A percentile compares a stretch with the other conserved stretches of the same genome.
Evolutionary conservation across 2,797 vertebrate species (phyloP).

Genomic region (Scolopax bukidnonensis): DNA sequence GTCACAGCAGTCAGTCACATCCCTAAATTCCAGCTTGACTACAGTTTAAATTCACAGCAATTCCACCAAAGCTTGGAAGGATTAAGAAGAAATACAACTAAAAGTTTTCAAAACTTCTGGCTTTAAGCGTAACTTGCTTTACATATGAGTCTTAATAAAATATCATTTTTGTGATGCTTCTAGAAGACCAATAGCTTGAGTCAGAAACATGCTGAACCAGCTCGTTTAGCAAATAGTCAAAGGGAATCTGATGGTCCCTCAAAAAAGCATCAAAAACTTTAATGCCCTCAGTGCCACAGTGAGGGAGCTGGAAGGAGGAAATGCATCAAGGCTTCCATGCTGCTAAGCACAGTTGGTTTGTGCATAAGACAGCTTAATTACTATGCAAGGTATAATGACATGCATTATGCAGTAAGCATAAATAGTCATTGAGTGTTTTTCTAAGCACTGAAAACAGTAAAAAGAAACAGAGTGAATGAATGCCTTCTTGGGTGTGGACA

Average conservation of each 20-base stretch:
- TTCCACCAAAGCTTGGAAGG: background rate
- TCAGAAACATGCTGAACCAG: background rate
- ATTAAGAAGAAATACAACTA: background rate
- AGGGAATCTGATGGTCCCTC: background rate
- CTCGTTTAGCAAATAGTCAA: background rate
- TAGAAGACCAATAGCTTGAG: background rate
- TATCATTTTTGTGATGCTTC: background rate
- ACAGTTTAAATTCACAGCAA: background rate
- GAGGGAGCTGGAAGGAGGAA: background rate
- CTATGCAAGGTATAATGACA: background rate
- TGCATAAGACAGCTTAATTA: background rate
- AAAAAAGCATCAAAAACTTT: background rate
- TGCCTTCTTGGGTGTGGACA: background rate
- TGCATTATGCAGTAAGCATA: background rate
- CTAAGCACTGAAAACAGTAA: slow-evolving; percentile 5
- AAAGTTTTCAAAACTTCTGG: background rate
- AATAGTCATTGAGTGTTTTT: background rate
- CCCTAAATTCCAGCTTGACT: background rate
- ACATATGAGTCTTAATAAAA: background rate
- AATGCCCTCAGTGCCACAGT: background rate
- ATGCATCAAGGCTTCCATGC: background rate
- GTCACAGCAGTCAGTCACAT: background rate
- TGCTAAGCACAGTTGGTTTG: background rate
- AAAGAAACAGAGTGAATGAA: background rate
- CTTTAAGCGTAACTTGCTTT: background rate